Evolutionary conservation across 2,797 vertebrate species (phyloP).

Genomic region (Sebastes dallii): DNA sequence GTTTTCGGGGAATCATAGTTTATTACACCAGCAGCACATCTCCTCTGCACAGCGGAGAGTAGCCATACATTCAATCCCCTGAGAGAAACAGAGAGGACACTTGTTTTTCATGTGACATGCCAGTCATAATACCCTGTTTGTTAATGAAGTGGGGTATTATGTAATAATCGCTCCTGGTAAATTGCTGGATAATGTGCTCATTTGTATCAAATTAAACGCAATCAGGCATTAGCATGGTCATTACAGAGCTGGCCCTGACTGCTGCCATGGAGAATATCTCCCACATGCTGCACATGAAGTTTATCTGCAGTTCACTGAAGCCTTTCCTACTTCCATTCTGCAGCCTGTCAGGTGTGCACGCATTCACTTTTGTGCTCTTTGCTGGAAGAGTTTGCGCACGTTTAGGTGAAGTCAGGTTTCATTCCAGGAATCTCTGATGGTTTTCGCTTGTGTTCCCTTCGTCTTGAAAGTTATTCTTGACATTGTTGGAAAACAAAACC

Average conservation of each 20-base stretch:
- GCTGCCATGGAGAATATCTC: slow-evolving; percentile 60
- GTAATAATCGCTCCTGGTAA: slow-evolving; percentile 60
- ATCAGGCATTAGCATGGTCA: slow-evolving; percentile 61
- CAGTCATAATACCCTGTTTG: slow-evolving; percentile 38
- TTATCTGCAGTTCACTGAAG: slow-evolving; percentile 47
- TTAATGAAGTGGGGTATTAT: slow-evolving; percentile 53
- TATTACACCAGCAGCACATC: slow-evolving; percentile 44
- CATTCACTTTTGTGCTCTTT: slow-evolving; percentile 2
- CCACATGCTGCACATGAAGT: slow-evolving; percentile 50
- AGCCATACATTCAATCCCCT: not conserved
- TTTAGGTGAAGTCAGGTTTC: slow-evolving; percentile 4
- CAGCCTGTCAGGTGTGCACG: slow-evolving; percentile 32
- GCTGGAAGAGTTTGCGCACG: not conserved
- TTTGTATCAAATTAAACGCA: slow-evolving; percentile 67
- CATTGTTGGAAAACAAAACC: not conserved
- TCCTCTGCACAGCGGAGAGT: slow-evolving; percentile 4
- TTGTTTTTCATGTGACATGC: slow-evolving; percentile 37
- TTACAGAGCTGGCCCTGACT: slow-evolving; percentile 38
- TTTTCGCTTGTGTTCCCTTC: slow-evolving; percentile 28
- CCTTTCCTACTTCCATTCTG: not conserved
- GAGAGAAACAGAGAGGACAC: slow-evolving; percentile 22
- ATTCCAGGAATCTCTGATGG: slow-evolving; percentile 25
- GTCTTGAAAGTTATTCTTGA: not conserved
- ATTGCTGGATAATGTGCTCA: slow-evolving; percentile 65
- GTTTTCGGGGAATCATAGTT: slow-evolving; percentile 50